phyloP scores from a whole-genome alignment of 2,113 vertebrate species.

The Speoplatyrhinus poulsoni region DNA sequence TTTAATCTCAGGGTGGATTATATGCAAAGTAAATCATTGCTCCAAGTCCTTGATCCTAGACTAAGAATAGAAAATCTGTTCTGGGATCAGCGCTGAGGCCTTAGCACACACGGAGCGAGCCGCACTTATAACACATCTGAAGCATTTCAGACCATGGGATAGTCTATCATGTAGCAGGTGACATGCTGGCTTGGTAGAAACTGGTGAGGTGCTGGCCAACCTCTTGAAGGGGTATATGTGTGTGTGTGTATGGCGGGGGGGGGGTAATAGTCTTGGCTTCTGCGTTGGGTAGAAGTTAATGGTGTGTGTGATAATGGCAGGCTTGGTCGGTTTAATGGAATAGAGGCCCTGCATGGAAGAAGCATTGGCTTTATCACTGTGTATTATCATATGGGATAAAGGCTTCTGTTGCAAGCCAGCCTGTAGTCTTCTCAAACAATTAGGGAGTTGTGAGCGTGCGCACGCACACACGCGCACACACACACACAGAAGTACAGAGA shows the following conservation, averaged over 20 bases:
- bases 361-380: slow-evolving; percentile 32
- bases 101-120: neutral
- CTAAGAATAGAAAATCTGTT: neutral
- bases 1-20: slow-evolving; percentile 8
- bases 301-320: slow-evolving; percentile 41
- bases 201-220: slow-evolving; percentile 7
- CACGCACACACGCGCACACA: slow-evolving; percentile 6
- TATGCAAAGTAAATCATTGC: neutral
- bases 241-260: neutral
- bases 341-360: slow-evolving; percentile 29
- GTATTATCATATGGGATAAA: slow-evolving; percentile 31
- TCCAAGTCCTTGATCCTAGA: neutral
- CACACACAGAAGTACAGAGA: slow-evolving; percentile 9
- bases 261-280: slow-evolving; percentile 20
- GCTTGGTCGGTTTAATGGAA: slow-evolving; percentile 47
- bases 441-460: slow-evolving; percentile 32
- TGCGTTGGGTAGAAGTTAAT: slow-evolving; percentile 48
- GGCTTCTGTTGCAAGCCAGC: slow-evolving; percentile 35
- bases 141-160: neutral
- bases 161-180: slow-evolving; percentile 4
- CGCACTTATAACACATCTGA: neutral
- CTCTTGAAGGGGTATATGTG: neutral
- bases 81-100: neutral
- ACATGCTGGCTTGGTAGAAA: slow-evolving; percentile 4
- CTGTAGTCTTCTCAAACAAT: slow-evolving; percentile 33